phyloP scores from a whole-genome alignment of 1,140 invertebrate genomes.

The Nixonia krombeini region DNA sequence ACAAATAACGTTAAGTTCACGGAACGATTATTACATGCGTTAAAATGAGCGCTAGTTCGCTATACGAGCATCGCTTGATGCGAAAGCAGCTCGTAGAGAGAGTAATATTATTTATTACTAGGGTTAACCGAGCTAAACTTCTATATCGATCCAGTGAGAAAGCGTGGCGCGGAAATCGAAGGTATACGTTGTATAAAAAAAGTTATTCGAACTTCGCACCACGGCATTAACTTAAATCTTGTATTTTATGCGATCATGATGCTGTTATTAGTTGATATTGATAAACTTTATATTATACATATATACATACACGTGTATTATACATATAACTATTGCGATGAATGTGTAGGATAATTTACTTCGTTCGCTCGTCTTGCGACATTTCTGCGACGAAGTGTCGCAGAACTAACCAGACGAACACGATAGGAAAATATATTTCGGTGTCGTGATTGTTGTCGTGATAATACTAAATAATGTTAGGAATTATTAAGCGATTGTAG shows the following conservation, averaged over 20 bases:
- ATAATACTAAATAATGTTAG: constrained; percentile 26
- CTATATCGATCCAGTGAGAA: constrained; percentile 4
- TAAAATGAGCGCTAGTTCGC: constrained; percentile 19
- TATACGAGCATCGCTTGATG: constrained; percentile 15
- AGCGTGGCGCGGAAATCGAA: background rate
- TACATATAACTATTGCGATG: constrained; percentile 10
- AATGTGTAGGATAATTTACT: background rate
- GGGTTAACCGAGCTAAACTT: constrained; percentile 15
- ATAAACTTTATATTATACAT: constrained; percentile 36
- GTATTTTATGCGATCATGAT: constrained; percentile 43
- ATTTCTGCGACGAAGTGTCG: constrained; percentile 8
- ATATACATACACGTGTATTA: constrained; percentile 11
- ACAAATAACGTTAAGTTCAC: background rate
- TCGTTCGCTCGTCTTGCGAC: constrained; percentile 4
- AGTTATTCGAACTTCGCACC: constrained; percentile 35
- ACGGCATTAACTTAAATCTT: constrained; percentile 22
- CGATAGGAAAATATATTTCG: constrained; percentile 48
- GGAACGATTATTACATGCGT: background rate
- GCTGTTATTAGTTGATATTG: constrained; percentile 36
- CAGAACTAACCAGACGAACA: constrained; percentile 1
- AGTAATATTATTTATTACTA: constrained; percentile 4
- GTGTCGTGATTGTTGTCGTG: constrained; percentile 59
- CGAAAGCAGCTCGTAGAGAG: too few species aligned
- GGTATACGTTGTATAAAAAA: constrained; percentile 9
- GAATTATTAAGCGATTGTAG: constrained; percentile 12